Evolutionary conservation across 1,140 invertebrate genomes (phyloP).

Genomic region (Zaprionus capensis): DNA sequence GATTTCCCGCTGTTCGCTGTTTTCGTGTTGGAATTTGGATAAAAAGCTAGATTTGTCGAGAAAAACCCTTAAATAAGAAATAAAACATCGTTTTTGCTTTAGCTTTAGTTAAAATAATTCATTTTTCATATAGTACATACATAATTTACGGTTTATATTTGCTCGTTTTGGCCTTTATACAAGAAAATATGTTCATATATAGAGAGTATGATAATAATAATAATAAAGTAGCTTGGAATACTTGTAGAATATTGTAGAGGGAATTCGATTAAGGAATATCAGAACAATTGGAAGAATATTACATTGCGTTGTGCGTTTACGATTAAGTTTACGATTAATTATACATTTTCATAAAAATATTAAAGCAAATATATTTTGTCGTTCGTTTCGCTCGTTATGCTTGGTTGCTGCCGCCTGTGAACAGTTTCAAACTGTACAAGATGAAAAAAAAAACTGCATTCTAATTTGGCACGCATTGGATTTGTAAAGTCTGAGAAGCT

Average conservation of each 20-base stretch:
- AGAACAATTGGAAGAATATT: constrained; percentile 15
- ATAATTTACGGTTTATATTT: constrained; percentile 47
- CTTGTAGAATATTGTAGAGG: neutral
- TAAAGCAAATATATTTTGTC: constrained; percentile 47
- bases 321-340: constrained; percentile 26
- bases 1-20: too few relatives aligned
- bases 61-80: too few relatives aligned
- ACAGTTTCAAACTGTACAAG: constrained; percentile 73
- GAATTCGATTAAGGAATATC: constrained; percentile 11
- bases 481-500: neutral
- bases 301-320: constrained; percentile 1
- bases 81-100: neutral
- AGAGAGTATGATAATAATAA: constrained; percentile 23
- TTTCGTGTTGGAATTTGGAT: too few relatives aligned
- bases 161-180: constrained; percentile 44
- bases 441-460: constrained; percentile 21
- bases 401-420: constrained; percentile 16
- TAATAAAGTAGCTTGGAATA: constrained; percentile 33
- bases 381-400: constrained; percentile 12
- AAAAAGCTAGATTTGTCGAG: too few relatives aligned
- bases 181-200: constrained; percentile 22
- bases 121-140: constrained; percentile 6
- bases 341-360: constrained; percentile 55
- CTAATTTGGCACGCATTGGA: constrained; percentile 44
- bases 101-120: constrained; percentile 4